Evolutionary conservation across 2,797 vertebrate genomes (phyloP).

Genomic region (Anguilla pacifica): DNA sequence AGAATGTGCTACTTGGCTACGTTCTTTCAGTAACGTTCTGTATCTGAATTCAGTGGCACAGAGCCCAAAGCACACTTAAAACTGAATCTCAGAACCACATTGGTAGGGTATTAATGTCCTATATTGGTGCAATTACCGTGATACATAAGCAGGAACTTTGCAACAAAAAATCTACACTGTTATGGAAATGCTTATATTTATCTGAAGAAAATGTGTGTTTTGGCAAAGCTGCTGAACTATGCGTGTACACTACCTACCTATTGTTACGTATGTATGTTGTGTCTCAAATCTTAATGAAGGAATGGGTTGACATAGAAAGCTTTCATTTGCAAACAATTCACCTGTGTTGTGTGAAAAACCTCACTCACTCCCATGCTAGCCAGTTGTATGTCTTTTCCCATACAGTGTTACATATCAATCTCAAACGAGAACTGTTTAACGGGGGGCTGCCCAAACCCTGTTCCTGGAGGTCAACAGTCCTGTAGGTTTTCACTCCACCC

Average conservation of each 20-base stretch:
- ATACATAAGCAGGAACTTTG: neutral
- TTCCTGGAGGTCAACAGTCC: too few relatives aligned
- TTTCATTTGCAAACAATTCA: neutral
- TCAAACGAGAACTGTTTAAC: too few relatives aligned
- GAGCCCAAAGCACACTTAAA: neutral
- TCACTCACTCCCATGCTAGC: too few relatives aligned
- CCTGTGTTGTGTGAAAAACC: neutral
- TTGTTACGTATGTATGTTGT: neutral
- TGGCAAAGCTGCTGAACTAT: neutral
- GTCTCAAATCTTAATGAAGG: neutral
- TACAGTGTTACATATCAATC: too few relatives aligned
- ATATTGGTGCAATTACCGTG: neutral
- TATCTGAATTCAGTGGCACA: neutral
- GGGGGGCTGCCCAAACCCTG: too few relatives aligned
- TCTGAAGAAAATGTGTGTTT: neutral
- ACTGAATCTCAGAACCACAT: neutral
- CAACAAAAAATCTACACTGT: neutral
- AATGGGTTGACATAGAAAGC: neutral
- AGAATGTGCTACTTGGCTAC: neutral
- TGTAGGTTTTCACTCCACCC: too few relatives aligned
- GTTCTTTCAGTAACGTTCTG: neutral
- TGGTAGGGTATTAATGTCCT: neutral
- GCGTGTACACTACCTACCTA: neutral
- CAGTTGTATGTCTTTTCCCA: too few relatives aligned
- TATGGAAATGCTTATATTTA: neutral